Conservation (phyloP, 2,113 vertebrate genomes). For the Chionis minor region DNA sequence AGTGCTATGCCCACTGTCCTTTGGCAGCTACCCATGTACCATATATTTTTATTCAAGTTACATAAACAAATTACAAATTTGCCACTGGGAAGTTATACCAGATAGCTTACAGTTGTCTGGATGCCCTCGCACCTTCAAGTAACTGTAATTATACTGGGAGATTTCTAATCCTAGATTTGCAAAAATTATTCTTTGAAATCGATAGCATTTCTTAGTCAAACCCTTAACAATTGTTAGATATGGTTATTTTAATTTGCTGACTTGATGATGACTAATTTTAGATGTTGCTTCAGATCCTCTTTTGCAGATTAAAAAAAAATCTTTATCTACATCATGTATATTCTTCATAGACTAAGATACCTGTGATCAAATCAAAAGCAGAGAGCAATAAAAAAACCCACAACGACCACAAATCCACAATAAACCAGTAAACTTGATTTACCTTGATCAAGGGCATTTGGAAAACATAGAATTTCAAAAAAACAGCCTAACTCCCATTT, state of each 20-base stretch:
- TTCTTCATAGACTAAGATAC: not conserved
- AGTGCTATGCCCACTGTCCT: not conserved
- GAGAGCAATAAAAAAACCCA: not conserved
- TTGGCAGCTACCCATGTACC: not conserved
- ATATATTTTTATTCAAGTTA: not conserved
- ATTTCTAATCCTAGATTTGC: not conserved
- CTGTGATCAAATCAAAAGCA: not conserved
- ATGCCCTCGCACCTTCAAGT: not conserved
- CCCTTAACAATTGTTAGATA: not conserved
- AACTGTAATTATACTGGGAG: not conserved
- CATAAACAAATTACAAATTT: not conserved
- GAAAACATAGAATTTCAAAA: not conserved
- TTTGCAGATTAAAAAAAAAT: not conserved
- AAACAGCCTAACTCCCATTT: not conserved
- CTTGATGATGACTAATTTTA: not conserved
- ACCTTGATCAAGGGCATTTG: not conserved
- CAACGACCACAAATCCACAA: too few relatives aligned
- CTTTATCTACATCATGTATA: not conserved
- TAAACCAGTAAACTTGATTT: not conserved
- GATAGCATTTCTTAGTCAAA: not conserved
- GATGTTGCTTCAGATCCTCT: not conserved
- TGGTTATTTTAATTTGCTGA: not conserved
- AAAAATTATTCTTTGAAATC: not conserved
- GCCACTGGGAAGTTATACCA: not conserved
- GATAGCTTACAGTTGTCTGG: not conserved